Base-by-base conservation (phyloP, 2,888 invertebrate genomes). In the Corythucha ciliata region DNA sequence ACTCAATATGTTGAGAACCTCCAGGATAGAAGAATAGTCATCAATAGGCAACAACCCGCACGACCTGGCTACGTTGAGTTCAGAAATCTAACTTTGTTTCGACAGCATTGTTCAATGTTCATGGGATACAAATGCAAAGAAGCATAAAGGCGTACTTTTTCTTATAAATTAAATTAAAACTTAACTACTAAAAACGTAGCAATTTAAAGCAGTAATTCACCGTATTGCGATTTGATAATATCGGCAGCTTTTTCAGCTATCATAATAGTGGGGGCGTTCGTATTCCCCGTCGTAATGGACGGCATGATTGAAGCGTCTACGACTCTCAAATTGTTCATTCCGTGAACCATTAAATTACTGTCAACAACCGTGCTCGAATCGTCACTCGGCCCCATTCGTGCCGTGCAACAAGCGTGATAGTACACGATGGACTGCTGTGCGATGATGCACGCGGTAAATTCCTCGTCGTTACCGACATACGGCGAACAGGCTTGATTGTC, bases 351-450 rank as follows among this genome's bases (percentile, higher is more conserved):
- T 14, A 33, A 18, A 7, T 33, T 33, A 5, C 16, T 4, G 33
- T 33, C 33, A 7, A 33, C 33, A 18, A 33, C 33, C 3, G 33
- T 16, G 5, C 55, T 58, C 4, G 60, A 59, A 41, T 65, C 65
- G 33, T 33, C 33, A 1, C 37, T 29, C 4, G 18, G 4, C 6
- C 46, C 46, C 48, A 48, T 48, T 20, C 18, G 2, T 8, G 36
- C 36, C 10, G 48, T 48, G 18, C 48, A 36, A 32, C 14, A 26
- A 14, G 36, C 37, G 37, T 48, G 48, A 34, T 24, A 48, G 12
- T 26, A n/a, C 26, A 27, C 39, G n/a, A 12, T 4, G 7, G 37
- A 26, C n/a, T 37, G 18, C 22, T 48, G 34, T 2, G 21, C 16
- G 4, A 48, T 20, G 21, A 14, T 26, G 27, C 48, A 48, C 18